Evolutionary conservation across 2,888 invertebrate species (phyloP).

Genomic region (Halocaridina rubra): DNA sequence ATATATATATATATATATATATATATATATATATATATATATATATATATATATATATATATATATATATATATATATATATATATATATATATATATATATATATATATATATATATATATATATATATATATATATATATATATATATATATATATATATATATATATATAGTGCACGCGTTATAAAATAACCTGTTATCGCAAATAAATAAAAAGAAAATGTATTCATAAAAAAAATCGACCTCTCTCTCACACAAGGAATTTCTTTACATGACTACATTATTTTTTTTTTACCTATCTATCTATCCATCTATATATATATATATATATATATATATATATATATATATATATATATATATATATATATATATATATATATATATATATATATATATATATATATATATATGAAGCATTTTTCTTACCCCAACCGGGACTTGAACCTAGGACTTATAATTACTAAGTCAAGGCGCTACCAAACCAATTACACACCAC

Average conservation of each 20-base stretch:
- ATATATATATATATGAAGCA: not conserved
- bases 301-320: too few relatives aligned
- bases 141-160: not conserved
- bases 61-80: not conserved
- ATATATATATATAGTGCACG: not conserved
- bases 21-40: not conserved
- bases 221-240: too few relatives aligned
- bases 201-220: too few relatives aligned
- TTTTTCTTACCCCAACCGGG: too few relatives aligned
- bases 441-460: too few relatives aligned
- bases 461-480: too few relatives aligned
- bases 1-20: not conserved
- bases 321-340: too few relatives aligned
- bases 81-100: not conserved
- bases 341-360: not conserved
- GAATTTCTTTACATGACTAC: too few relatives aligned
- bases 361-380: not conserved
- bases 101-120: not conserved
- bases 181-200: too few relatives aligned
- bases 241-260: too few relatives aligned
- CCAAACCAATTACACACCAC: too few relatives aligned
- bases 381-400: not conserved
- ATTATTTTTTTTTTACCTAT: too few relatives aligned
- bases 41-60: not conserved
- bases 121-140: not conserved